These are phyloP conservation scores for Pecten maximus DNA, from an alignment of 2,888 invertebrate species.

Conservation along the genomic window DNA sequence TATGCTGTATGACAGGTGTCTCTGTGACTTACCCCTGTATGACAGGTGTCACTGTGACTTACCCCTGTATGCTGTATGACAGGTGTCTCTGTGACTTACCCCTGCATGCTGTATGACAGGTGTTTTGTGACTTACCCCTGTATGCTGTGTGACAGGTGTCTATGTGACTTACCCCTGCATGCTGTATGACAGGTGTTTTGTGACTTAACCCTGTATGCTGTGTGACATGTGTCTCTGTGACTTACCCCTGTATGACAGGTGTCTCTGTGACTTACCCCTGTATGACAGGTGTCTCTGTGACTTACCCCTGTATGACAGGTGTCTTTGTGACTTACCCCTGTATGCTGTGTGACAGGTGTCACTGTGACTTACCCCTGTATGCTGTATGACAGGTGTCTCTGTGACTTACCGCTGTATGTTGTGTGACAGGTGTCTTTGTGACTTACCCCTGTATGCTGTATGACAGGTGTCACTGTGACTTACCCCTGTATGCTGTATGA, in stretches of 20 bases:
- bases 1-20: conserved; percentile 85
- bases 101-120: conserved; percentile 83
- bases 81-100: conserved; percentile 89
- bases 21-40: conserved; percentile 5
- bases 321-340: no score
- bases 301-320: no score
- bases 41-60: no score
- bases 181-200: neutral
- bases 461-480: no score
- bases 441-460: no score
- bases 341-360: conserved; percentile 90
- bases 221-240: neutral
- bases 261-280: no score
- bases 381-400: no score
- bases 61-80: conserved; percentile 87
- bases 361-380: no score
- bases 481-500: no score
- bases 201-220: conserved; percentile 51
- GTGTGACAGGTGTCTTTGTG: no score
- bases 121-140: neutral
- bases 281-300: no score
- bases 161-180: neutral
- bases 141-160: neutral
- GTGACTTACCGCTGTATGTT: no score
- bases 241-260: neutral